Evolutionary conservation across 1,140 invertebrate genomes (phyloP).

Genomic region (Bombus pyrosoma): DNA sequence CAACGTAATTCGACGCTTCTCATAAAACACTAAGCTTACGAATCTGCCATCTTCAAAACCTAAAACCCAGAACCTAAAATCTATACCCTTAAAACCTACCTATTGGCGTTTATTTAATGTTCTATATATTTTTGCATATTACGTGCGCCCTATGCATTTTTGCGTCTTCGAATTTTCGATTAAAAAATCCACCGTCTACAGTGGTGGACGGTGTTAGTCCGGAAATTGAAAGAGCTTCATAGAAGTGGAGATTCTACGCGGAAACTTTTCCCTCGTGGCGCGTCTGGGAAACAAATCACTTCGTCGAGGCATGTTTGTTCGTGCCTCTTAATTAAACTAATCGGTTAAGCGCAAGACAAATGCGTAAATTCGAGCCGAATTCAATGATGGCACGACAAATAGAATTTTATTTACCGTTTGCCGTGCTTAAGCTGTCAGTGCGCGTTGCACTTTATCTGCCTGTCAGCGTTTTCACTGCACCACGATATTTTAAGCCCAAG

Average conservation of each 20-base stretch:
- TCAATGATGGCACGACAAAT: slow-evolving; percentile 12
- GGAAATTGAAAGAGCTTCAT: too few species aligned
- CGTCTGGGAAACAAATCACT: neutral
- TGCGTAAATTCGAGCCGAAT: slow-evolving; percentile 22
- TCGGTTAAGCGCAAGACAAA: slow-evolving; percentile 8
- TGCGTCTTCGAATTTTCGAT: too few species aligned
- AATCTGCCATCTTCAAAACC: too few species aligned
- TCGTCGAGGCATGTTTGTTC: neutral
- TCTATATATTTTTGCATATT: too few species aligned
- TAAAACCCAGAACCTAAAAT: too few species aligned
- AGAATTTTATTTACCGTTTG: slow-evolving; percentile 32
- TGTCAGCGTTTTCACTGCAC: neutral
- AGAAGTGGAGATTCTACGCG: neutral
- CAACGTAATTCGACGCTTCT: too few species aligned
- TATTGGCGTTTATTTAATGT: too few species aligned
- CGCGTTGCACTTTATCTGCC: slow-evolving; percentile 19
- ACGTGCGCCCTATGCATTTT: too few species aligned
- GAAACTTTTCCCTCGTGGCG: rapidly evolving
- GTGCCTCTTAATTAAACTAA: neutral
- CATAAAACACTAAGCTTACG: too few species aligned
- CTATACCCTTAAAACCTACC: too few species aligned
- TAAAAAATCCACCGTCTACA: too few species aligned
- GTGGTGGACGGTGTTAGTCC: too few species aligned
- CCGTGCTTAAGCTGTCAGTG: slow-evolving; percentile 22
- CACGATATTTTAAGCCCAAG: slow-evolving; percentile 31